Evolutionary conservation across 2,888 invertebrate species (phyloP).

Genomic region (Conchocele bisecta): DNA sequence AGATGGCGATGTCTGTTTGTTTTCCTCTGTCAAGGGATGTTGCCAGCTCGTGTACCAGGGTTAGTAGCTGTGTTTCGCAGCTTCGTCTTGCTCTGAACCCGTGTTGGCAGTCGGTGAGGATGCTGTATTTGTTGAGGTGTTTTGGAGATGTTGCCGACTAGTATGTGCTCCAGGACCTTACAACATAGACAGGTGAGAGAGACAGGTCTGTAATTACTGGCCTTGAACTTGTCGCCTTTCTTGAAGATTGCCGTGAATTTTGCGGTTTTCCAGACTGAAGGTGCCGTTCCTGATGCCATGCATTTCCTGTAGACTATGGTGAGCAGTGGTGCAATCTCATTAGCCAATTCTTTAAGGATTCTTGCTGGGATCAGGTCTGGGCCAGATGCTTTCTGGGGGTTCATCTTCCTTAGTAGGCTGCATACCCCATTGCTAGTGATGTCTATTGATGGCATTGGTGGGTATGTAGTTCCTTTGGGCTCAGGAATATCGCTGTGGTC

Average conservation of each 20-base stretch:
- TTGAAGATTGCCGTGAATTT: slow-evolving; percentile 13
- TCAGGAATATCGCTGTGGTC: not conserved
- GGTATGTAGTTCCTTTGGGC: not conserved
- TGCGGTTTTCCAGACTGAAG: slow-evolving; percentile 7
- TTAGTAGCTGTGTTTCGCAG: slow-evolving; percentile 27
- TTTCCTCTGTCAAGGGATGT: slow-evolving; percentile 16
- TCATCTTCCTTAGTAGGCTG: not conserved
- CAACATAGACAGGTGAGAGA: slow-evolving; percentile 25
- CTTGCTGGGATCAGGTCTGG: slow-evolving; percentile 15
- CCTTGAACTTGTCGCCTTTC: slow-evolving; percentile 10
- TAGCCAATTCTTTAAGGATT: slow-evolving; percentile 7
- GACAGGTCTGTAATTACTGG: slow-evolving; percentile 16
- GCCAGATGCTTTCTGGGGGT: not conserved
- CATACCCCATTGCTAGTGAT: not conserved
- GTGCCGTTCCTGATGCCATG: not conserved
- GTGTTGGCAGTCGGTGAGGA: slow-evolving; percentile 38
- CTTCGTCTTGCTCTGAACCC: slow-evolving; percentile 26
- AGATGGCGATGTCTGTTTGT: slow-evolving; percentile 11
- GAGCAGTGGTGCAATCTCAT: slow-evolving; percentile 3
- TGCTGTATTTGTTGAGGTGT: slow-evolving; percentile 14
- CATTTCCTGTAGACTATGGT: slow-evolving; percentile 8
- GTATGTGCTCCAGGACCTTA: slow-evolving; percentile 22
- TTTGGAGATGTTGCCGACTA: slow-evolving; percentile 8
- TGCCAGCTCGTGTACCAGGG: slow-evolving; percentile 17
- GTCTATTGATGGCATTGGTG: not conserved